Conservation (phyloP, 2,113 vertebrate genomes). For the Cyanistes caeruleus region DNA sequence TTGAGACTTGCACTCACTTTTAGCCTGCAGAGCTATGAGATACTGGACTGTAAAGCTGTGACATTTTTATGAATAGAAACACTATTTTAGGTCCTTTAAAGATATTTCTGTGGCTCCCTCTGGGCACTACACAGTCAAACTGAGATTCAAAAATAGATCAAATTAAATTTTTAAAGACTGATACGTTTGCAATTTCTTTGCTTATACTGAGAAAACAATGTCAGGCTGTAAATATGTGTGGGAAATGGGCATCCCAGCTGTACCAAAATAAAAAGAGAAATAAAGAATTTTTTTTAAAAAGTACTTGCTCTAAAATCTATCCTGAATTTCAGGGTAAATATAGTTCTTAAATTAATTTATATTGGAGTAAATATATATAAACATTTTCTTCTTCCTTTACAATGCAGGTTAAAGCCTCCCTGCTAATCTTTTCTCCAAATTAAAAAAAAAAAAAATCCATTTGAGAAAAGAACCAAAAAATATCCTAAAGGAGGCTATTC, state of each 20-base stretch:
- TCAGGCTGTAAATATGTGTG: background rate
- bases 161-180: constrained; percentile 10
- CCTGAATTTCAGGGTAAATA: background rate
- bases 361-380: background rate
- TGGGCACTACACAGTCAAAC: background rate
- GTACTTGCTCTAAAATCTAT: background rate
- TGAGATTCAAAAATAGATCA: background rate
- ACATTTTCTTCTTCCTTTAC: background rate
- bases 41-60: constrained; percentile 6
- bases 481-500: fast-evolving
- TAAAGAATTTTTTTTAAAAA: background rate
- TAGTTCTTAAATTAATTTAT: background rate
- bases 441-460: background rate
- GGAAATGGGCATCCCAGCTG: background rate
- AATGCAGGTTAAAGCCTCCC: background rate
- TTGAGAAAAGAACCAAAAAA: background rate
- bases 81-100: constrained; percentile 36
- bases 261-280: background rate
- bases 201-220: background rate
- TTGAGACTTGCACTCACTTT: background rate
- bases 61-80: constrained; percentile 50
- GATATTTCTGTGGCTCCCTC: background rate
- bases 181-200: background rate
- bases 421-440: background rate
- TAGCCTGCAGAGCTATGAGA: background rate